Base-by-base conservation (phyloP, 2,797 vertebrate species). In the Chromis chromis region DNA sequence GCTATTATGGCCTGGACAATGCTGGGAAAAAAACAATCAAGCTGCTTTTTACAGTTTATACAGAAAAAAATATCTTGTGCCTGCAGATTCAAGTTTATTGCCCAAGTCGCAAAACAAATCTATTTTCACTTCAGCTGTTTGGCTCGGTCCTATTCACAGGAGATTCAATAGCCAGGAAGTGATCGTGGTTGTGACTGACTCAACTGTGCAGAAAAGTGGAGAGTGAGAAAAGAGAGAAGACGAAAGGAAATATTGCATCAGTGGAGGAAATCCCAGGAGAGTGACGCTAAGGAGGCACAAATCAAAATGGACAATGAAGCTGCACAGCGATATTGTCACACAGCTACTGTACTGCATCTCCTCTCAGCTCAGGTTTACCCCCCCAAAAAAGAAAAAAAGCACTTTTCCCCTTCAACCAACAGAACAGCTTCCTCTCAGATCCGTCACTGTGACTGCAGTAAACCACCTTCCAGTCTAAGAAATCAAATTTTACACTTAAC, bases 101-200 rank as follows among this genome's bases (percentile, higher is more conserved):
- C 40, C 65, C 12, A 5, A 79, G 58, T 78, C 64, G 67, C 39
- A 85, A 74, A 83, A 83, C 81, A 86, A 88, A 82, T 84, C 86
- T 87, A 91, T 90, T 91, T 90, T 83, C 86, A 91, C 76, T 80
- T 86, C 83, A 74, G 80, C 71, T 78, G 86, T 89, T 88, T 81
- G 86, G 75, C 78, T 82, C 36, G 44, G 72, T 78, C 46, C 24
- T 75, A 74, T 69, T 82, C 78, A 60, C 83, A 76, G 69, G 81
- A 82, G 89, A 88, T 68, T 83, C 83, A 58, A 75, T 64, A 63
- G 70, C 33, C 82, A 67, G 78, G 81, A 77, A 77, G 77, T 57
- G 83, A 84, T 48, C 67, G 70, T 78, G 59, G 70, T 10, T 63
- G 44, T 54, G 74, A 79, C 36, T 52, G 79, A 76, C 70, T 84